These are phyloP conservation scores for Tryphoninae sp. DNA, from an alignment of 2,888 invertebrate genomes.

Conservation along the genomic window DNA sequence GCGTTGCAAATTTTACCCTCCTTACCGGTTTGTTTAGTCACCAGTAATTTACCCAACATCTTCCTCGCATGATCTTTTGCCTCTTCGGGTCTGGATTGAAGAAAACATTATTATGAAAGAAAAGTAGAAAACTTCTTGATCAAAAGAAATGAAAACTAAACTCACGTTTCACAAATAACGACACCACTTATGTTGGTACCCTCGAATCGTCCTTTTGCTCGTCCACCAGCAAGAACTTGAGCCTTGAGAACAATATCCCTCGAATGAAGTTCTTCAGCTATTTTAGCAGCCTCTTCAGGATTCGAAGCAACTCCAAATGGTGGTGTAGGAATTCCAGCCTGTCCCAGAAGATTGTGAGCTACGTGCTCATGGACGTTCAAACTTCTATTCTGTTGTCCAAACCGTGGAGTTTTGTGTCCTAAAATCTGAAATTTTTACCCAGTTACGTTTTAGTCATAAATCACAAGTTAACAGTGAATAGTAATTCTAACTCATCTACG, in stretches of 20 bases:
- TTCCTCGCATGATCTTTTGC: conserved; percentile 90
- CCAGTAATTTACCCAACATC: conserved; percentile 95
- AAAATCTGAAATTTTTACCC: conserved; percentile 40
- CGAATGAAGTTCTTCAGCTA: conserved; percentile 89
- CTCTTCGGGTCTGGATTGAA: conserved; percentile 86
- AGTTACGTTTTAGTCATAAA: not conserved
- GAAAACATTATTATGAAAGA: conserved; percentile 10
- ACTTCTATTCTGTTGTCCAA: conserved; percentile 87
- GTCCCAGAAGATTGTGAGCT: conserved; percentile 93
- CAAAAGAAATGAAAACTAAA: conserved; percentile 63
- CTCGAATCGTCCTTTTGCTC: conserved; percentile 96
- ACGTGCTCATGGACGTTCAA: conserved; percentile 98
- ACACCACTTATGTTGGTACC: conserved; percentile 97
- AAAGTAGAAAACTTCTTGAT: not conserved
- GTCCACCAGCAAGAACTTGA: conserved; percentile 96
- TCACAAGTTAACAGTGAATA: not conserved
- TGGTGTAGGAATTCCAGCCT: conserved; percentile 94
- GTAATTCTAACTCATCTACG: not conserved
- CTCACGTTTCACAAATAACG: conserved; percentile 92
- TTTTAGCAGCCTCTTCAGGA: conserved; percentile 90
- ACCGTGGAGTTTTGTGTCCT: not conserved
- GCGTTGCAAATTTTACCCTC: conserved; percentile 95
- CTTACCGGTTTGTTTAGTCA: conserved; percentile 98
- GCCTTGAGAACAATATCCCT: conserved; percentile 94
- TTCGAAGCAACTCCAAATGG: conserved; percentile 94